These are phyloP conservation scores for Amblyopsis rosae DNA, from an alignment of 2,113 vertebrate genomes.

Conservation along the genomic window DNA sequence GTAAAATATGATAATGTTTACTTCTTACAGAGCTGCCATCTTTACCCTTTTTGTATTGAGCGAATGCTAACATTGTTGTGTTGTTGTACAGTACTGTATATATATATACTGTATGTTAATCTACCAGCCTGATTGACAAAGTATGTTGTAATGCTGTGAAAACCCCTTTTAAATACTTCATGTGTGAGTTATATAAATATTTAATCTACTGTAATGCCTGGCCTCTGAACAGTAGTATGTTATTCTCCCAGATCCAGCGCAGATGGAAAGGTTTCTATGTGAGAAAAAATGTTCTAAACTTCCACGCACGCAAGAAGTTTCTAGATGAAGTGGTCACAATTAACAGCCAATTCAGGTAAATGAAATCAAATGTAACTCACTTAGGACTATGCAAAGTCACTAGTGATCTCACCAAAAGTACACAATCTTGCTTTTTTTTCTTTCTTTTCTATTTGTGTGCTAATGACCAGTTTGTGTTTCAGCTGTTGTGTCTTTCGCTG, in stretches of 20 bases:
- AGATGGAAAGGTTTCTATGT: constrained; percentile 86
- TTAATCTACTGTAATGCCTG: background rate
- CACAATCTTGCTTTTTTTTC: too few species aligned
- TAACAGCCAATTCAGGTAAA: constrained; percentile 85
- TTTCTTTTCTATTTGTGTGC: constrained; percentile 48
- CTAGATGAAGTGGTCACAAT: constrained; percentile 79
- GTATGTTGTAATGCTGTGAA: background rate
- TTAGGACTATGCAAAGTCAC: too few species aligned
- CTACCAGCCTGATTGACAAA: background rate
- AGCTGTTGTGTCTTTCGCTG: too few species aligned
- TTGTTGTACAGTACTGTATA: background rate
- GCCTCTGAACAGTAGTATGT: constrained; percentile 31
- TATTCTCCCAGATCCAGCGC: constrained; percentile 85
- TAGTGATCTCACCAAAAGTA: too few species aligned
- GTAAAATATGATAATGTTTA: background rate
- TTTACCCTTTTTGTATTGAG: background rate
- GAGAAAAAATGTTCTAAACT: constrained; percentile 88
- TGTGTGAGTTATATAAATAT: constrained; percentile 2
- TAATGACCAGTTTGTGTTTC: too few species aligned
- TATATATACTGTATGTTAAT: background rate
- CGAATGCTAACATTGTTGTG: background rate
- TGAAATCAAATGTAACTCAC: background rate
- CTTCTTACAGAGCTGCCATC: background rate
- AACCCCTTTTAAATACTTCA: background rate
- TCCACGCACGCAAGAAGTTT: constrained; percentile 85